Conservation (phyloP, 2,888 invertebrate species). For the Perdita meconis region DNA sequence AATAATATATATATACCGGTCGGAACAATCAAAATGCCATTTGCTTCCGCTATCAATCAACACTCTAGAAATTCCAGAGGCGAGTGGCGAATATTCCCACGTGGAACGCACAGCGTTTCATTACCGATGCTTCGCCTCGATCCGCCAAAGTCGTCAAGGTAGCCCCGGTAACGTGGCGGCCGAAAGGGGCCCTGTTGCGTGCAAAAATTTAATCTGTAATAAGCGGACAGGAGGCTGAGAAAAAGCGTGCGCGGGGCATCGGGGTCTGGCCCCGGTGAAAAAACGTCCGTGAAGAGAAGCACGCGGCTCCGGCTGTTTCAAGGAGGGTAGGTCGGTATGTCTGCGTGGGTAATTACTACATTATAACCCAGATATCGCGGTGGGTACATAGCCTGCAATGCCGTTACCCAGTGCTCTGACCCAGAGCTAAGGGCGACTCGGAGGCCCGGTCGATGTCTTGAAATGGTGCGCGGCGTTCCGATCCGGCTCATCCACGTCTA, state of each 20-base stretch:
- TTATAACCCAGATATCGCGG: conserved; percentile 81
- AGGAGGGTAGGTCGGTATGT: conserved; percentile 77
- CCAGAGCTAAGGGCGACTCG: conserved; percentile 82
- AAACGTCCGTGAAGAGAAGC: conserved; percentile 26
- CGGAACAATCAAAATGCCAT: too few species aligned
- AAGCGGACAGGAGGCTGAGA: background rate
- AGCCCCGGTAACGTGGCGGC: background rate
- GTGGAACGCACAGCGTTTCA: background rate
- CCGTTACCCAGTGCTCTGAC: conserved; percentile 82
- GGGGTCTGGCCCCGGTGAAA: conserved; percentile 19
- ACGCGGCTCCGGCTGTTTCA: conserved; percentile 31
- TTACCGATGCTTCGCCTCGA: background rate
- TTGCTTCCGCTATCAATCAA: too few species aligned
- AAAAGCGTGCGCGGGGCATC: conserved; percentile 5
- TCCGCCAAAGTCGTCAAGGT: background rate
- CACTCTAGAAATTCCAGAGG: too few species aligned
- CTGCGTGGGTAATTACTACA: conserved; percentile 75
- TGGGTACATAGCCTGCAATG: conserved; percentile 71
- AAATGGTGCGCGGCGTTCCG: conserved; percentile 73
- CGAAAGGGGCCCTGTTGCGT: background rate
- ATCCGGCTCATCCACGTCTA: conserved; percentile 72
- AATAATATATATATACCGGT: too few species aligned
- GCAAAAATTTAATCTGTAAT: conserved; percentile 5
- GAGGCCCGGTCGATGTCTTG: conserved; percentile 70
- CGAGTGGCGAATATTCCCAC: too few species aligned